Conservation (phyloP, 2,113 vertebrate genomes). For the Pygoscelis antarcticus region DNA sequence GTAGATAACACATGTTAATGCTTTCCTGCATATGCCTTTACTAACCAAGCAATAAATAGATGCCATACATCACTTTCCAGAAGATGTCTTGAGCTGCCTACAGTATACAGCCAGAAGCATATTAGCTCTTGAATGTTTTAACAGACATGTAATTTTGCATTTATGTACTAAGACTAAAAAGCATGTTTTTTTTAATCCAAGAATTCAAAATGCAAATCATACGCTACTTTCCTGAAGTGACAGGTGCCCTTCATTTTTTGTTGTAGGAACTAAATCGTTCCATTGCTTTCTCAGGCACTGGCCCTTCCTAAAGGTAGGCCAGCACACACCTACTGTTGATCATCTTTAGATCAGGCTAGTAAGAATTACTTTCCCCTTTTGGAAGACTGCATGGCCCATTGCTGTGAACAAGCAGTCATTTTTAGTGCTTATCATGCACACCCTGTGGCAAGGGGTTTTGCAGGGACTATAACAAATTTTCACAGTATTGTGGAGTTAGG, state of each 20-base stretch:
- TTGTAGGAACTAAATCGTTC: not conserved
- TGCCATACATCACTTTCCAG: not conserved
- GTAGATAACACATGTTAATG: not conserved
- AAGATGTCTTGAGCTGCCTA: not conserved
- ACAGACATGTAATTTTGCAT: not conserved
- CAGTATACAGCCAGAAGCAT: not conserved
- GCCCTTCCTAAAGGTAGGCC: not conserved
- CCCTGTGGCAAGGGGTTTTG: not conserved
- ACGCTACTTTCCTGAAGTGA: not conserved
- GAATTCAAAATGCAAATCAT: not conserved
- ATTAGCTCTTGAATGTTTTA: not conserved
- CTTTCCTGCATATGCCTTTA: not conserved
- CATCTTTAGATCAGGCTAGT: not conserved
- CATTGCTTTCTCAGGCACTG: not conserved
- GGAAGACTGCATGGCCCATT: not conserved
- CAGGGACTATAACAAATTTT: not conserved
- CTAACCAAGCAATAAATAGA: not conserved
- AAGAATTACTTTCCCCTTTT: not conserved
- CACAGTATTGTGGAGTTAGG: not conserved
- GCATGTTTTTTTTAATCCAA: not conserved
- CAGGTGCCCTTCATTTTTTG: not conserved
- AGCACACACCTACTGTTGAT: not conserved
- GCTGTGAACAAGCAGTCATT: not conserved
- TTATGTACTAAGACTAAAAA: not conserved
- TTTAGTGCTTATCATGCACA: not conserved